These are phyloP conservation scores for Lophotriccus pileatus DNA, from an alignment of 2,797 vertebrate species.

Conservation along the genomic window DNA sequence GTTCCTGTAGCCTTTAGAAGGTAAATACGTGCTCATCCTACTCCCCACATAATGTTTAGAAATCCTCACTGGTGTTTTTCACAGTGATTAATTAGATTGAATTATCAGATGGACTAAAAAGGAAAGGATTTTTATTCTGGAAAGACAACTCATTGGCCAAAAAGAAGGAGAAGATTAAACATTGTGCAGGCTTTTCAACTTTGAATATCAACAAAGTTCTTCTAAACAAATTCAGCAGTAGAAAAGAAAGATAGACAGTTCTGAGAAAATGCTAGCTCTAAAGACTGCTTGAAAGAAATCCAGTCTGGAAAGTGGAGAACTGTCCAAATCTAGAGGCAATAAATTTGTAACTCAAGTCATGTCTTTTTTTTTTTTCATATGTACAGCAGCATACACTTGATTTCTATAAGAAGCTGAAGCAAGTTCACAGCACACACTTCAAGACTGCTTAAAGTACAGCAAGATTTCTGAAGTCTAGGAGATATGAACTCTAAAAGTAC, in stretches of 20 bases:
- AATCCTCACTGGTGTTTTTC: slow-evolving; percentile 4
- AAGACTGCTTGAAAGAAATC: slow-evolving; percentile 21
- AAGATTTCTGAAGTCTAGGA: not conserved
- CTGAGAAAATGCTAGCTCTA: slow-evolving; percentile 50
- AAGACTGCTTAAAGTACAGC: not conserved
- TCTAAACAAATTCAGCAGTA: slow-evolving; percentile 57
- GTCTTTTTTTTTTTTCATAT: not conserved
- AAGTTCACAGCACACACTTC: not conserved
- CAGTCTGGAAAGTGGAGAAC: not conserved
- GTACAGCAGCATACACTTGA: not conserved
- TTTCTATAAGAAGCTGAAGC: not conserved
- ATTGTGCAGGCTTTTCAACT: slow-evolving; percentile 32
- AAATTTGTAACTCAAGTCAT: not conserved
- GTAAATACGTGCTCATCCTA: slow-evolving; percentile 26
- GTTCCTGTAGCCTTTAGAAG: not conserved
- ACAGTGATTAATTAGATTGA: slow-evolving; percentile 44
- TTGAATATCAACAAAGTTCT: slow-evolving; percentile 56
- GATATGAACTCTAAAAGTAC: not conserved
- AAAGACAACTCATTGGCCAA: slow-evolving; percentile 6
- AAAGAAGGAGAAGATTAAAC: slow-evolving; percentile 50
- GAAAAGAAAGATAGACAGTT: not conserved
- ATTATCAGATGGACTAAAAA: slow-evolving; percentile 53
- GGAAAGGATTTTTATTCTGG: slow-evolving; percentile 53
- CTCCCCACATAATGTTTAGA: slow-evolving; percentile 11
- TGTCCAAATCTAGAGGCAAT: not conserved